Percentiles rank a stretch among this genome's conserved stretches.
phyloP scores from a whole-genome alignment of 2,797 vertebrate species.

The Triplophysa yarkandensis region DNA sequence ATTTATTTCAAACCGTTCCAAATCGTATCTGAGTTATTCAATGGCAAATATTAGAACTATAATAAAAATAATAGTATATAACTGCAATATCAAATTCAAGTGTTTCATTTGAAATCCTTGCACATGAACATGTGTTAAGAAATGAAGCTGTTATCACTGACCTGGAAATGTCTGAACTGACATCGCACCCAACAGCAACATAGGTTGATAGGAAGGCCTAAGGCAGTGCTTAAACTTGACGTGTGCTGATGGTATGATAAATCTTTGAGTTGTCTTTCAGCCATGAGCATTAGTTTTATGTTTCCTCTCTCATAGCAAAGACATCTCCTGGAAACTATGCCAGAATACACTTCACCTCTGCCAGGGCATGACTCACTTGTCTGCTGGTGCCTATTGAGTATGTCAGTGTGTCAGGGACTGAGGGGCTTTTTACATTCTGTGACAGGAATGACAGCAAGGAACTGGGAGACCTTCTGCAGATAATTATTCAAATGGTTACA shows the following conservation, averaged over 20 bases:
- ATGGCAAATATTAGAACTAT: no score
- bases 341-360: conserved; percentile 48
- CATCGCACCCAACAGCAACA: neutral
- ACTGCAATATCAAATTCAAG: no score
- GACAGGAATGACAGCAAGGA: conserved; percentile 18
- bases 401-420: conserved; percentile 52
- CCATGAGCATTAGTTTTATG: conserved; percentile 60
- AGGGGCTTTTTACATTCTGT: conserved; percentile 24
- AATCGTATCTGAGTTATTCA: no score
- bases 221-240: conserved; percentile 51
- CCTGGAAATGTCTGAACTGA: conserved; percentile 14
- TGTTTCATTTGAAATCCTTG: neutral
- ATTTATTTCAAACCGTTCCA: no score
- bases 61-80: no score
- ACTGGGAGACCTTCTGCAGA: conserved; percentile 6
- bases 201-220: conserved; percentile 15
- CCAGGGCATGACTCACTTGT: conserved; percentile 52
- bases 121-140: neutral
- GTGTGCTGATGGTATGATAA: conserved; percentile 56
- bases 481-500: neutral
- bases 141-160: conserved; percentile 26
- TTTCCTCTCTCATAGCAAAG: conserved; percentile 60
- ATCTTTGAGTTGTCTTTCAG: conserved; percentile 59
- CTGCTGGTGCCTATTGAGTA: conserved; percentile 34
- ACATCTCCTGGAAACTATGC: conserved; percentile 48